These are phyloP conservation scores for Drosophila diplacantha DNA, from an alignment of 2,888 invertebrate genomes.

Conservation along the genomic window DNA sequence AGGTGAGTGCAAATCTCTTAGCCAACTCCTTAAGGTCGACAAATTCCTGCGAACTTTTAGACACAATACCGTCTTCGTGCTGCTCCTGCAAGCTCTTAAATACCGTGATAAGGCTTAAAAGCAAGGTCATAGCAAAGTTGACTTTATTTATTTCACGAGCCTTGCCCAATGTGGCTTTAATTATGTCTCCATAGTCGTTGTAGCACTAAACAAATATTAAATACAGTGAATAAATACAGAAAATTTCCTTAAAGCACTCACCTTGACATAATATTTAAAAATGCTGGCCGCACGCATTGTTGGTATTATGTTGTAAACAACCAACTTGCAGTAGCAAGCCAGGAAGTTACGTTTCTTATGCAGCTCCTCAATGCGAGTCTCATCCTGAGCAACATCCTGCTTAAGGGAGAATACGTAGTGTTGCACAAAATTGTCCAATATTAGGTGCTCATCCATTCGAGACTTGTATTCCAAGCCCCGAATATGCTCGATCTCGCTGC, in stretches of 20 bases:
- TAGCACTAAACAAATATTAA: slow-evolving; percentile 83
- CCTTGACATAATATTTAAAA: slow-evolving; percentile 98
- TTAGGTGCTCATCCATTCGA: slow-evolving; percentile 86
- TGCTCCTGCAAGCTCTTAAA: slow-evolving; percentile 85
- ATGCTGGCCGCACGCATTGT: slow-evolving; percentile 95
- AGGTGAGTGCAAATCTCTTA: slow-evolving; percentile 96
- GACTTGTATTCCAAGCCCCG: slow-evolving; percentile 87
- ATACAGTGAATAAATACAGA: background rate
- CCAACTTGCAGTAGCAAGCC: slow-evolving; percentile 97
- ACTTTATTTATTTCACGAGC: slow-evolving; percentile 98
- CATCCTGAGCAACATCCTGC: slow-evolving; percentile 95
- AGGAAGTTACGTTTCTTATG: slow-evolving; percentile 97
- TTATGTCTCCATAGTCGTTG: slow-evolving; percentile 98
- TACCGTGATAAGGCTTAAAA: slow-evolving; percentile 92
- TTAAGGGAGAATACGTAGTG: slow-evolving; percentile 95
- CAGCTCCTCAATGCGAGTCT: slow-evolving; percentile 96
- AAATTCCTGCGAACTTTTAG: slow-evolving; percentile 88
- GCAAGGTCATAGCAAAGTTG: slow-evolving; percentile 95
- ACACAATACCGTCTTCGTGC: slow-evolving; percentile 79
- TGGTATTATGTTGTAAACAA: slow-evolving; percentile 97
- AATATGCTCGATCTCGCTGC: slow-evolving; percentile 79
- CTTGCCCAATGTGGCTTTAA: slow-evolving; percentile 97
- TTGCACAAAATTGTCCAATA: slow-evolving; percentile 94
- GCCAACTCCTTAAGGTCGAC: slow-evolving; percentile 96
- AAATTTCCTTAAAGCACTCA: slow-evolving; percentile 69